phyloP scores from a whole-genome alignment of 2,797 vertebrate species.

The Rhinogobio ventralis region DNA sequence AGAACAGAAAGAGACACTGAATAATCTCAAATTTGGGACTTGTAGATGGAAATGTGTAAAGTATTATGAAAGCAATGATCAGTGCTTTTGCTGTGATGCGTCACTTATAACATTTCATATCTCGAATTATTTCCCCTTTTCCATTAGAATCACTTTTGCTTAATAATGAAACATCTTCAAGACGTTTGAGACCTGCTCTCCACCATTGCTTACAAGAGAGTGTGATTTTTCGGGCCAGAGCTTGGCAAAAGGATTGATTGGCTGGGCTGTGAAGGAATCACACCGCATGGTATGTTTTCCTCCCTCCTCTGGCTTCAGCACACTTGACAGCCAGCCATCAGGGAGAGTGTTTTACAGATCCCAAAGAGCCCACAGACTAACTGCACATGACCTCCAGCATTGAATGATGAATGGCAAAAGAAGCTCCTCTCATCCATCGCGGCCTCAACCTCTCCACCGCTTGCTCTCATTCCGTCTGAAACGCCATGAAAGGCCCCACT shows the following conservation, averaged over 20 bases:
- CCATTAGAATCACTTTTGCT: conserved; percentile 30
- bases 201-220: conserved; percentile 15
- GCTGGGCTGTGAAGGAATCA: conserved; percentile 59
- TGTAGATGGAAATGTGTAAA: conserved; percentile 33
- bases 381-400: conserved; percentile 81
- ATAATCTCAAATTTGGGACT: conserved; percentile 65
- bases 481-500: conserved; percentile 61
- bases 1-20: conserved; percentile 68
- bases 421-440: conserved; percentile 78
- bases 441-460: conserved; percentile 71
- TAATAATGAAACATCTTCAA: conserved; percentile 43
- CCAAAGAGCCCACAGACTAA: conserved; percentile 80
- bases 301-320: conserved; percentile 65
- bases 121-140: conserved; percentile 20
- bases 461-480: conserved; percentile 74
- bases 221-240: conserved; percentile 19
- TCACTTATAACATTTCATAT: conserved; percentile 40
- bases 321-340: conserved; percentile 72
- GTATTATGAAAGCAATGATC: conserved; percentile 30
- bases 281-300: conserved; percentile 55
- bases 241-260: conserved; percentile 58
- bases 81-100: conserved; percentile 7
- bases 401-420: conserved; percentile 82
- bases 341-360: conserved; percentile 80
- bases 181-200: not conserved